Percentiles rank a stretch among this genome's conserved stretches.
These are phyloP conservation scores for Gryllus bimaculatus DNA, from an alignment of 1,140 invertebrate genomes.

Conservation along the genomic window DNA sequence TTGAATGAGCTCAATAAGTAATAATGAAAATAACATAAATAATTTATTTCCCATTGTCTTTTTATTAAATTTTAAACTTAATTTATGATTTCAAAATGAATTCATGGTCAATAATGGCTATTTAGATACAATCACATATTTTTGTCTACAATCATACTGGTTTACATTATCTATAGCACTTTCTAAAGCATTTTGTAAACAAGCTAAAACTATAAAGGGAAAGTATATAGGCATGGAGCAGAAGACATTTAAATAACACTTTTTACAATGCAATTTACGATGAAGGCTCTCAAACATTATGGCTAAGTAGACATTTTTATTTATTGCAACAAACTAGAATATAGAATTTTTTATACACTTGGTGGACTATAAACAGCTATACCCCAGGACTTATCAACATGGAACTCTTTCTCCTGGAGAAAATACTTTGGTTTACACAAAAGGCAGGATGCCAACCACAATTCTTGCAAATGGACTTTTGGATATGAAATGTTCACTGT, in stretches of 20 bases:
- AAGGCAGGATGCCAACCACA: background rate
- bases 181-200: background rate
- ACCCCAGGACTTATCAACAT: background rate
- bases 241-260: background rate
- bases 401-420: background rate
- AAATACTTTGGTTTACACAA: conserved; percentile 1
- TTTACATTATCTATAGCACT: background rate
- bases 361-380: background rate
- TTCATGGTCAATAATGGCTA: too few species aligned
- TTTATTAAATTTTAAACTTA: background rate
- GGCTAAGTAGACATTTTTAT: background rate
- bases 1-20: too few species aligned
- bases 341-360: conserved; percentile 2
- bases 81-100: background rate
- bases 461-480: background rate
- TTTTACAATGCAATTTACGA: background rate
- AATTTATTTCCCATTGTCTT: too few species aligned
- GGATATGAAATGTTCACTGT: background rate
- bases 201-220: background rate
- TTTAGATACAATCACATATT: background rate
- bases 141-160: background rate
- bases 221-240: background rate
- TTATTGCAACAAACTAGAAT: conserved; percentile 1
- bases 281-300: background rate
- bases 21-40: too few species aligned